A percentile compares a stretch with the other conserved stretches of the same genome.
These are phyloP conservation scores for Prionailurus bengalensis DNA, from an alignment of 2,113 vertebrate genomes.

Conservation along the genomic window DNA sequence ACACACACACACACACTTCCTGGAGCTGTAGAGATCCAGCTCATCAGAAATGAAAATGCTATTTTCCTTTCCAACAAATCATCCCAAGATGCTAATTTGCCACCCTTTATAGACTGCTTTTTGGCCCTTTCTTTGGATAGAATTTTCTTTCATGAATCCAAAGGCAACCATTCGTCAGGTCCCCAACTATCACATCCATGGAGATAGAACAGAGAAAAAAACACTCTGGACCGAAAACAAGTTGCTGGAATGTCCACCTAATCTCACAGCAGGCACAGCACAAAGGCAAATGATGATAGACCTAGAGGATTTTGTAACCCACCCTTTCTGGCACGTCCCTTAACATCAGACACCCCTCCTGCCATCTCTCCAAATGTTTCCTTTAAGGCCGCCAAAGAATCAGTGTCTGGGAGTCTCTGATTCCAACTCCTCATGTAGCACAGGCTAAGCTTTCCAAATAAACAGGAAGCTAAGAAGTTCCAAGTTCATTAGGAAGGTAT, in stretches of 20 bases:
- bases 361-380: constrained; percentile 50
- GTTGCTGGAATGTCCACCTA: neutral
- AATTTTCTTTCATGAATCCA: constrained; percentile 45
- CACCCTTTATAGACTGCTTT: neutral
- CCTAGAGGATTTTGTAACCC: neutral
- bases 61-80: neutral
- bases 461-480: constrained; percentile 30
- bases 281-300: constrained; percentile 15
- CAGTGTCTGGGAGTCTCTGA: neutral
- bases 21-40: neutral
- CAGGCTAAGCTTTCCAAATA: constrained; percentile 34
- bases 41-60: constrained; percentile 44
- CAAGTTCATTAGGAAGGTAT: constrained; percentile 55
- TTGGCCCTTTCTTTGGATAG: neutral
- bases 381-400: constrained; percentile 26
- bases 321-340: constrained; percentile 39
- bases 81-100: neutral
- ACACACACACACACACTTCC: neutral
- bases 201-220: neutral
- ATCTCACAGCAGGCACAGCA: neutral
- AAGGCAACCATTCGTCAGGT: neutral
- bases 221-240: neutral
- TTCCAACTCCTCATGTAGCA: neutral
- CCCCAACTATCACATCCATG: neutral
- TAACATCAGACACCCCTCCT: neutral